Percentiles rank a stretch among this genome's conserved stretches.
These are phyloP conservation scores for Embidobia sp. DNA, from an alignment of 2,888 invertebrate species.

Conservation along the genomic window DNA sequence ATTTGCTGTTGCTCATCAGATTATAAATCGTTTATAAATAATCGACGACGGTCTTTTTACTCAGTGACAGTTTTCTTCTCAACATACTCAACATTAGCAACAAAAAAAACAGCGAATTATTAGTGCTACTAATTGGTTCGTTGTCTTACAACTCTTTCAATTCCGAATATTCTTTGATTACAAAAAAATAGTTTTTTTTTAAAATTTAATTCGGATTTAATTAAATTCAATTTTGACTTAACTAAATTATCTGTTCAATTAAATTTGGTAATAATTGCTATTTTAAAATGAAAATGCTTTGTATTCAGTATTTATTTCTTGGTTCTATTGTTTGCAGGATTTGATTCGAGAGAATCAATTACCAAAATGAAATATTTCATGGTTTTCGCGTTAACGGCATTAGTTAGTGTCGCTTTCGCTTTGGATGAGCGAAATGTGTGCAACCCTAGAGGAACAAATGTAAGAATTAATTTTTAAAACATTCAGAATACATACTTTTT, in stretches of 20 bases:
- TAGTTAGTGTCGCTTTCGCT: background rate
- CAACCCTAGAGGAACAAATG: slow-evolving; percentile 31
- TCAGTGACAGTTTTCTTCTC: slow-evolving; percentile 36
- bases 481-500: no score
- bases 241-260: no score
- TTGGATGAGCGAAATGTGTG: slow-evolving; percentile 28
- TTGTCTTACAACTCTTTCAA: background rate
- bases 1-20: slow-evolving; percentile 51
- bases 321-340: slow-evolving; percentile 27
- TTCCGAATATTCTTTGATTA: background rate
- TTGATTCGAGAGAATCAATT: slow-evolving; percentile 52
- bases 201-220: background rate
- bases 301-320: background rate
- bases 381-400: slow-evolving; percentile 9
- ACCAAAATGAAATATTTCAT: slow-evolving; percentile 41
- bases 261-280: background rate
- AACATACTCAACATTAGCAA: slow-evolving; percentile 45
- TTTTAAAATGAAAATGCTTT: background rate
- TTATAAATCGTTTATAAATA: slow-evolving; percentile 62
- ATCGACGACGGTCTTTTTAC: slow-evolving; percentile 19
- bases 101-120: slow-evolving; percentile 28
- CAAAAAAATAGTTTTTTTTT: background rate
- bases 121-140: slow-evolving; percentile 49
- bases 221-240: slow-evolving; percentile 5
- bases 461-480: no score